Conservation (phyloP, 2,113 vertebrate species). For the Chloroceryle aenea region DNA sequence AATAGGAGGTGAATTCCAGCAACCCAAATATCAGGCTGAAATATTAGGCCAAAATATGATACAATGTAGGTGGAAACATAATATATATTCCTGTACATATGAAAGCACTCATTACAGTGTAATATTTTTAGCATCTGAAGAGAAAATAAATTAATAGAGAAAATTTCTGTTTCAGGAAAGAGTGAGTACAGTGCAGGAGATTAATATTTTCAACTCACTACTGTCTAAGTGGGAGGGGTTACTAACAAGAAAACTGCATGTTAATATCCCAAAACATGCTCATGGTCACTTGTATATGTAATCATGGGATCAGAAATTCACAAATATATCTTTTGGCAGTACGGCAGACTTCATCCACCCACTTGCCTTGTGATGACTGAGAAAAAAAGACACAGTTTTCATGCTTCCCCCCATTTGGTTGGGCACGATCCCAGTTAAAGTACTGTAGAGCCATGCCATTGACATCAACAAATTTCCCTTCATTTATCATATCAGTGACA, state of each 20-base stretch:
- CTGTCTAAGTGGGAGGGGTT: background rate
- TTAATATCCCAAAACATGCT: background rate
- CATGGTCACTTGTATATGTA: background rate
- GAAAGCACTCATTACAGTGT: background rate
- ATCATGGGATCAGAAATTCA: constrained; percentile 91
- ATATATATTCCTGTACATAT: background rate
- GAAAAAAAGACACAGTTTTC: constrained; percentile 91
- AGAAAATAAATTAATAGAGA: constrained; percentile 60
- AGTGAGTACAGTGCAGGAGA: background rate
- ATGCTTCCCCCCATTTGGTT: constrained; percentile 89
- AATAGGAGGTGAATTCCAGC: background rate
- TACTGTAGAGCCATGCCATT: constrained; percentile 86
- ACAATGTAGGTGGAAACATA: background rate
- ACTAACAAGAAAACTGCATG: background rate
- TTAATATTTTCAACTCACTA: background rate
- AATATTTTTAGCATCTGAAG: background rate
- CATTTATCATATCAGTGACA: constrained; percentile 89
- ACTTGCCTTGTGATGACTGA: constrained; percentile 88
- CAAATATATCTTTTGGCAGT: constrained; percentile 92
- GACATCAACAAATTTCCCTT: constrained; percentile 94
- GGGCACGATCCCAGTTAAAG: constrained; percentile 90
- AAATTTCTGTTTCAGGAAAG: background rate
- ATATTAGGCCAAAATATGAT: background rate
- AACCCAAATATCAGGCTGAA: background rate
- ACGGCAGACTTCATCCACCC: constrained; percentile 91